These are phyloP conservation scores for Leptatherina wallacei DNA, from an alignment of 2,797 vertebrate species.

Conservation along the genomic window DNA sequence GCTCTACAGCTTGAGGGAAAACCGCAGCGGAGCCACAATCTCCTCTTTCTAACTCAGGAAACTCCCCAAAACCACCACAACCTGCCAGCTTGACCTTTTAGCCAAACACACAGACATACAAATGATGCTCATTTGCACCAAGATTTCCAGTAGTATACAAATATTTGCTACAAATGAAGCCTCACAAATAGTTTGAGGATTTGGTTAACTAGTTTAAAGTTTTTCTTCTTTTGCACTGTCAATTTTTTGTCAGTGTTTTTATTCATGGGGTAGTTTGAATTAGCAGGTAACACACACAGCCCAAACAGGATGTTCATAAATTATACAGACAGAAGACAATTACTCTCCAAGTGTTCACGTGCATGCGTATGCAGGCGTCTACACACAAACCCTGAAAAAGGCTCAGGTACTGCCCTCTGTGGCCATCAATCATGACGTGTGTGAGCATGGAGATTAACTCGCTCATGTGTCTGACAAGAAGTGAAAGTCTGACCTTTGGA, in stretches of 20 bases:
- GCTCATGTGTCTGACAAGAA: conserved; percentile 35
- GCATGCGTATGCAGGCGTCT: neutral
- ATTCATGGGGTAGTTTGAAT: neutral
- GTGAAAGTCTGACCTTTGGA: conserved; percentile 57
- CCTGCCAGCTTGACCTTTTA: conserved; percentile 42
- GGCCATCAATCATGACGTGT: neutral
- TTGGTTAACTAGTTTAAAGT: conserved; percentile 7
- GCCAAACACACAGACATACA: conserved; percentile 19
- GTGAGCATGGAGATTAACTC: neutral
- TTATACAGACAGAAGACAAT: conserved; percentile 22
- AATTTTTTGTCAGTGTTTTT: conserved; percentile 2
- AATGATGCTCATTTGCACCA: conserved; percentile 18
- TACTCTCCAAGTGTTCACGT: conserved; percentile 4
- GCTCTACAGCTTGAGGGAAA: conserved; percentile 41
- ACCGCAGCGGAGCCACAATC: conserved; percentile 59
- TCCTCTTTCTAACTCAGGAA: conserved; percentile 63
- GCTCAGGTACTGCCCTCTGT: neutral
- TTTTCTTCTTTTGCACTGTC: too few relatives aligned
- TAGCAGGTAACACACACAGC: conserved; percentile 20
- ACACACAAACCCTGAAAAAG: neutral
- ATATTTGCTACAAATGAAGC: neutral
- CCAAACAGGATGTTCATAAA: conserved; percentile 29
- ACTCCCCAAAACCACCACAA: conserved; percentile 57
- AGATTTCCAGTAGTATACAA: neutral
- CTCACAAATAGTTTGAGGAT: neutral